Conservation (phyloP, 2,888 invertebrate genomes). For the Brachylomia viminalis region DNA sequence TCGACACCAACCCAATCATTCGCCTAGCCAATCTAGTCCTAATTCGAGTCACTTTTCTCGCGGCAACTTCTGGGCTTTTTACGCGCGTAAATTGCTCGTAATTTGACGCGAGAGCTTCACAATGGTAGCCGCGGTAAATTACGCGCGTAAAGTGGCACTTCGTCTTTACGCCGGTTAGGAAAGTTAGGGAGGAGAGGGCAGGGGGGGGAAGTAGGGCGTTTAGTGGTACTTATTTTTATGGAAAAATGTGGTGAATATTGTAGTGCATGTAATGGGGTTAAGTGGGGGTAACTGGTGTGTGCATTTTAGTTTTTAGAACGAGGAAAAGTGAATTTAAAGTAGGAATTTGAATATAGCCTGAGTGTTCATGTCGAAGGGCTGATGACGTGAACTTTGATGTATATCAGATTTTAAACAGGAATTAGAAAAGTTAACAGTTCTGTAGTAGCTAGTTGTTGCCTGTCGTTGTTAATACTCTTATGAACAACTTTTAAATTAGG, state of each 20-base stretch:
- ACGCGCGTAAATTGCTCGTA: conserved; percentile 65
- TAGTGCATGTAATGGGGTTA: conserved; percentile 59
- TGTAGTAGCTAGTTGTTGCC: not conserved
- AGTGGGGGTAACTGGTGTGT: conserved; percentile 33
- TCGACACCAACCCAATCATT: conserved; percentile 32
- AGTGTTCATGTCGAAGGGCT: not conserved
- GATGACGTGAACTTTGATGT: not conserved
- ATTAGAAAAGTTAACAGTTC: too few relatives aligned
- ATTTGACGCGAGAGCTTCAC: conserved; percentile 64
- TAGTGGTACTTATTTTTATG: conserved; percentile 62
- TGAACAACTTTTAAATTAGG: too few relatives aligned
- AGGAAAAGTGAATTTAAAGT: not conserved
- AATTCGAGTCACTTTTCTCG: conserved; percentile 62
- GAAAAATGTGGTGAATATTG: conserved; percentile 55
- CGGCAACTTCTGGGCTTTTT: conserved; percentile 63
- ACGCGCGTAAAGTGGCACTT: conserved; percentile 65
- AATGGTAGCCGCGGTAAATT: conserved; percentile 66
- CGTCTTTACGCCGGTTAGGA: conserved; percentile 58
- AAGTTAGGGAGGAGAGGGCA: conserved; percentile 29
- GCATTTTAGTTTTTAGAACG: conserved; percentile 22
- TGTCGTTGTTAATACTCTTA: not conserved
- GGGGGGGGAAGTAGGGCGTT: conserved; percentile 35
- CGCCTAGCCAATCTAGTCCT: conserved; percentile 60
- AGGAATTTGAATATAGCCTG: not conserved
- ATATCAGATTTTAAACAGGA: not conserved